A percentile compares a stretch with the other conserved stretches of the same genome.
phyloP scores from a whole-genome alignment of 2,797 vertebrate genomes.

The Bradypodion pumilum region DNA sequence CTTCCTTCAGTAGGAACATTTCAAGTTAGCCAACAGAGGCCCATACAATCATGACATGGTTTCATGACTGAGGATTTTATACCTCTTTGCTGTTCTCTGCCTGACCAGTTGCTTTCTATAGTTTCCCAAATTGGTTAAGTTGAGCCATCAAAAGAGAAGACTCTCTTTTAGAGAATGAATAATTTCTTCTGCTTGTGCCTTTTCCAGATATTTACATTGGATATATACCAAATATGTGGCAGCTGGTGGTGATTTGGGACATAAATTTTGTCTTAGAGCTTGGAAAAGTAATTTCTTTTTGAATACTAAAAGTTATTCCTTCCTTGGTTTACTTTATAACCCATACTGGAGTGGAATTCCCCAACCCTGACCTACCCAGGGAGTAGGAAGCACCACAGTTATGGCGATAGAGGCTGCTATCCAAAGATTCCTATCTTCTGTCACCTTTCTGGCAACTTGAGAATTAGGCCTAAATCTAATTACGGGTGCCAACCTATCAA shows the following conservation, averaged over 20 bases:
- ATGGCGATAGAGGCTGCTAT: too few species aligned
- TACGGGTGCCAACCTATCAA: too few species aligned
- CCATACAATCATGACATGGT: constrained; percentile 29
- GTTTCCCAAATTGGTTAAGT: neutral
- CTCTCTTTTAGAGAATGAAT: neutral
- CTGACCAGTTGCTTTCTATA: neutral
- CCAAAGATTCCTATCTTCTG: too few species aligned
- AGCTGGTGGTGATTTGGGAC: neutral
- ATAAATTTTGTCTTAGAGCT: neutral
- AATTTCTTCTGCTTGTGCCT: neutral
- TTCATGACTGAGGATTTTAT: constrained; percentile 37
- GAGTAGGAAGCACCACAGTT: too few species aligned
- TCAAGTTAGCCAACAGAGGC: constrained; percentile 47
- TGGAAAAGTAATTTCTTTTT: too few species aligned
- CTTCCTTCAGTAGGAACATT: constrained; percentile 59
- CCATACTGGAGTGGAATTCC: too few species aligned
- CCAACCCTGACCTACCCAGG: too few species aligned
- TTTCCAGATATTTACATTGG: neutral
- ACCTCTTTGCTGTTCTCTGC: neutral
- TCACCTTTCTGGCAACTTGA: too few species aligned
- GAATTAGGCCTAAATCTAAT: too few species aligned
- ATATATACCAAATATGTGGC: neutral
- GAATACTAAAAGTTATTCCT: too few species aligned
- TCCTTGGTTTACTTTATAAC: too few species aligned
- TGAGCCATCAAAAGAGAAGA: neutral